Evolutionary conservation across 1,140 invertebrate species (phyloP), one percentile per base, ranked within the genome.

Genomic region (Drosophila erecta): DNA sequence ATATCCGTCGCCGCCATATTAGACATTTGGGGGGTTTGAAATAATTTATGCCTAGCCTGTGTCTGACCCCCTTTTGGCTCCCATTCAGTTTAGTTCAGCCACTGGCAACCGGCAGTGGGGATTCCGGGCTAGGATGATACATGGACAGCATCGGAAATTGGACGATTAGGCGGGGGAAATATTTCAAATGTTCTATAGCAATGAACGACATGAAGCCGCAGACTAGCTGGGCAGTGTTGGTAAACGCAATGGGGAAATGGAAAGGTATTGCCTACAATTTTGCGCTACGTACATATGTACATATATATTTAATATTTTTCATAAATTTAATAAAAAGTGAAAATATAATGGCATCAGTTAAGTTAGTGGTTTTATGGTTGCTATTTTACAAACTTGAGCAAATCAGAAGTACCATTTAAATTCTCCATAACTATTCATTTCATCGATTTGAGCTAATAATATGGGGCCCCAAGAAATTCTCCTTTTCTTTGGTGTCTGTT

Each of bases 1-100:
- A 66, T 64, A 85, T 85, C 62, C 81, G 64, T 85, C 69, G 78
- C 58, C 79, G 67, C 79, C 83, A 89, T 77, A 77, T 77, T 87
- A 75, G 79, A 67, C 75, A 60, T 81, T 60, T 43, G 74, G 75
- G 75, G 75, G 49, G 67, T 57, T 71, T 73, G 89, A 84, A 79
- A 87, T 87, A 89, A 87, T 87, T 83, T 89, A 87, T 89, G 71
- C 83, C 60, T 37, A 43, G 12, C 46, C 41, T 65, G 8, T 15
- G 37, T 53, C 60, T 67, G 59, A 33, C 37, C 60, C 46, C 59
- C 54, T 38, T 33, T 33, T 40, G 20, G 11, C 10, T 22, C 14
- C 14, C 37, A 4, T 2, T 50, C 15, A 4, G 37, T 14, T 27
- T 17, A 65, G 11, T 61, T 46, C 37, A 47, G 41, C 7, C 40